phyloP scores from a whole-genome alignment of 2,797 vertebrate genomes.

The Poecile montanus region DNA sequence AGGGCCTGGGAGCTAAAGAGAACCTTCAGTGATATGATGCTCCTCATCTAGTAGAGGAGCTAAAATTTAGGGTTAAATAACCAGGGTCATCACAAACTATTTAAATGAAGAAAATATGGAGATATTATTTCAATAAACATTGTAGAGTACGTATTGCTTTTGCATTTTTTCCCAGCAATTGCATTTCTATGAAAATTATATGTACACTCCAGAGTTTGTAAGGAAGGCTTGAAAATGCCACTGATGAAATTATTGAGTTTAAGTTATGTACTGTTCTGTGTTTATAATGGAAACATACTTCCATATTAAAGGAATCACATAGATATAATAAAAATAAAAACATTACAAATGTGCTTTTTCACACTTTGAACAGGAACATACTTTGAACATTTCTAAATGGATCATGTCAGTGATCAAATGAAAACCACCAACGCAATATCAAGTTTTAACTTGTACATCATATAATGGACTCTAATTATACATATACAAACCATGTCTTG shows the following conservation, averaged over 20 bases:
- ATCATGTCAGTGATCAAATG: neutral
- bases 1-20: neutral
- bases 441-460: neutral
- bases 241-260: neutral
- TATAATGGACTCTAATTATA: neutral
- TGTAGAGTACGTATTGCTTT: neutral
- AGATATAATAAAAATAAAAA: neutral
- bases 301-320: neutral
- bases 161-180: neutral
- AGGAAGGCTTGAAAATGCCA: neutral
- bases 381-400: neutral
- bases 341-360: neutral
- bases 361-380: neutral
- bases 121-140: neutral
- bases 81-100: fast-evolving
- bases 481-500: neutral
- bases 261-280: neutral
- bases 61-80: neutral
- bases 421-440: neutral
- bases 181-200: neutral
- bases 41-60: neutral
- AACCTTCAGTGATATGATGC: neutral
- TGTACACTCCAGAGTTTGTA: neutral
- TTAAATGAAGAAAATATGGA: neutral
- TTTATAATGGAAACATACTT: neutral